Conservation (phyloP, 35 echinoderm and acorn worm genomes). For the Apostichopus parvimensis region DNA sequence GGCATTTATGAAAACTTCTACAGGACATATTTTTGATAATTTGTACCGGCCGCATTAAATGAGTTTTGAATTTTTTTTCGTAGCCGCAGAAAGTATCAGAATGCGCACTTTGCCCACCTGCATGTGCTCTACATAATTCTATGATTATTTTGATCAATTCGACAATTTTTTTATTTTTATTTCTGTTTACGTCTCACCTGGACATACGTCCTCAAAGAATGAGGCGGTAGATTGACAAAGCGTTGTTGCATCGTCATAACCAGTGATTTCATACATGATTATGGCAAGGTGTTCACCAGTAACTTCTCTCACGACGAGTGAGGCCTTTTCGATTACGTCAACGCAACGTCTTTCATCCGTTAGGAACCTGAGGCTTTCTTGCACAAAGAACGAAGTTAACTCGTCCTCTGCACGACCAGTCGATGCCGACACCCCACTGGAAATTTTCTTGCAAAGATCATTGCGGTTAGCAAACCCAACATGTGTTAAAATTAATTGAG, state of each 20-base stretch:
- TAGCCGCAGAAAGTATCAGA: not conserved
- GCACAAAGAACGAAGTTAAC: not conserved
- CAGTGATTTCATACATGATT: not conserved
- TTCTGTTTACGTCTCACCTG: not conserved
- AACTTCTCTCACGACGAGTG: not conserved
- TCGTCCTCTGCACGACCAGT: not conserved
- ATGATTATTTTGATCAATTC: not conserved
- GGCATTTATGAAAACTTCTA: too few species aligned
- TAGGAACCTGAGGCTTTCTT: not conserved
- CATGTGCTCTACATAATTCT: not conserved
- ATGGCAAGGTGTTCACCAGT: not conserved
- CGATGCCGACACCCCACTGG: not conserved
- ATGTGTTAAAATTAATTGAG: not conserved
- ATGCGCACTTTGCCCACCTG: not conserved
- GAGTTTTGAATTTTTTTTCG: not conserved
- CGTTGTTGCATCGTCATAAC: not conserved
- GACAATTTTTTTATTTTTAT: not conserved
- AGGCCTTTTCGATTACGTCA: not conserved
- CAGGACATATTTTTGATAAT: too few species aligned
- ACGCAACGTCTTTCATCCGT: not conserved
- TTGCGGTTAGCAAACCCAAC: not conserved
- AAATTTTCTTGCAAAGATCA: not conserved
- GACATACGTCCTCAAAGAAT: not conserved
- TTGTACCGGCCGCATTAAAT: not conserved
- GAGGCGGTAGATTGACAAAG: not conserved